phyloP scores from a whole-genome alignment of 92 coral and sea anemone species.

The Anthopleura xanthogrammica region DNA sequence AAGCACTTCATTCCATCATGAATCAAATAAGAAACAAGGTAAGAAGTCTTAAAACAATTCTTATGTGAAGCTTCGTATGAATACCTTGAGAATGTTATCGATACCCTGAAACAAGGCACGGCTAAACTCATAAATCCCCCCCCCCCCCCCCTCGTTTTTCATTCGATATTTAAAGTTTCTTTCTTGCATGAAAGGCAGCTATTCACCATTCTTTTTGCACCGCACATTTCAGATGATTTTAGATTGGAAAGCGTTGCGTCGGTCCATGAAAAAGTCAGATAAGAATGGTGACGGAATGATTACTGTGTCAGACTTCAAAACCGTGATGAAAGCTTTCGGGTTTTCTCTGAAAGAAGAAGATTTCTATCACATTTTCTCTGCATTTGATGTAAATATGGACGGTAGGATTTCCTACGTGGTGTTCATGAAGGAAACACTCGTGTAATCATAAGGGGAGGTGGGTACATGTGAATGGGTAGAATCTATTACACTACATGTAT shows the following conservation, averaged over 20 bases:
- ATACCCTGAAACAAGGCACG: too few species aligned
- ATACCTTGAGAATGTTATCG: too few species aligned
- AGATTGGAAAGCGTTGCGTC: slow-evolving; percentile 76
- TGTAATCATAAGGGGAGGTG: too few species aligned
- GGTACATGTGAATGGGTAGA: too few species aligned
- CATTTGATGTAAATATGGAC: slow-evolving; percentile 70
- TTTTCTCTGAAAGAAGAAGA: slow-evolving; percentile 72
- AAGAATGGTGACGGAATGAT: slow-evolving; percentile 67
- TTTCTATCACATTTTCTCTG: slow-evolving; percentile 80
- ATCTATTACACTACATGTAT: too few species aligned
- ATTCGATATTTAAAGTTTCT: too few species aligned
- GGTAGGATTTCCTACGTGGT: slow-evolving; percentile 75
- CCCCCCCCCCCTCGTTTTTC: too few species aligned
- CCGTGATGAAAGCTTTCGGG: slow-evolving; percentile 49
- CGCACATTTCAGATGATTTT: slow-evolving; percentile 59
- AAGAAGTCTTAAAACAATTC: not conserved
- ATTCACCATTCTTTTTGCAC: not conserved
- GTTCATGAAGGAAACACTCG: slow-evolving; percentile 46
- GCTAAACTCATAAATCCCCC: too few species aligned
- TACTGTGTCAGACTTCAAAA: slow-evolving; percentile 65
- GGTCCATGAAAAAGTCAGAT: slow-evolving; percentile 65
- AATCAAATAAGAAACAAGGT: slow-evolving; percentile 65
- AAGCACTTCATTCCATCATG: slow-evolving; percentile 42
- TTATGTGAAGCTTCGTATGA: too few species aligned
- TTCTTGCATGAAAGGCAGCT: not conserved